These are phyloP conservation scores for Sander lucioperca DNA, from an alignment of 2,113 vertebrate species.

Conservation along the genomic window DNA sequence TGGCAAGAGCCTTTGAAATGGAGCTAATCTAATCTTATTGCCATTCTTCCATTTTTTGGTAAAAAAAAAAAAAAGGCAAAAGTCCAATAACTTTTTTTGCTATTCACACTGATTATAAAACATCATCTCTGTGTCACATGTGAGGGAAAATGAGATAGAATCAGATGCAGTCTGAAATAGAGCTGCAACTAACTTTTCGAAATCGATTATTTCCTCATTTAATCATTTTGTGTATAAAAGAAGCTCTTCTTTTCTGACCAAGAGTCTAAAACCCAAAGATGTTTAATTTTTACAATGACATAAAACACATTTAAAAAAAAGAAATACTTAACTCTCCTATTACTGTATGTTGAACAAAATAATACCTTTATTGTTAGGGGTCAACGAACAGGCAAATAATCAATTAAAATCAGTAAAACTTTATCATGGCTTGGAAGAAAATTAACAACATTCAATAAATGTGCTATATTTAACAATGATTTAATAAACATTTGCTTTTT, in stretches of 20 bases:
- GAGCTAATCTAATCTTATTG: slow-evolving; percentile 12
- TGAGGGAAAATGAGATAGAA: neutral
- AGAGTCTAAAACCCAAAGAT: neutral
- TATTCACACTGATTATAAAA: neutral
- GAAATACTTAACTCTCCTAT: neutral
- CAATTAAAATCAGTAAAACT: neutral
- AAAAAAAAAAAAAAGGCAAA: neutral
- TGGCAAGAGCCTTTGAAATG: neutral
- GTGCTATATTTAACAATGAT: neutral
- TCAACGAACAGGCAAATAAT: neutral
- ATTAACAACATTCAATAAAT: neutral
- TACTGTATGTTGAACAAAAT: neutral
- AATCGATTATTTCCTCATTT: neutral
- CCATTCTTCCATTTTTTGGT: neutral
- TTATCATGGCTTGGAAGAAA: neutral
- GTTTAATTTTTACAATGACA: neutral
- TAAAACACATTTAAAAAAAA: neutral
- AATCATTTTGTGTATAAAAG: neutral
- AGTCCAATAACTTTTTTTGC: neutral
- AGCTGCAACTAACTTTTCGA: neutral
- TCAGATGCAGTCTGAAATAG: neutral
- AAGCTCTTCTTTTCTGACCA: neutral
- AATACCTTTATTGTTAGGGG: too few relatives aligned
- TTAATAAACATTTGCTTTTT: neutral
- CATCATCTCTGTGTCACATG: neutral